Conservation (phyloP, 2,888 invertebrate species). For the Palloptera scutellata region DNA sequence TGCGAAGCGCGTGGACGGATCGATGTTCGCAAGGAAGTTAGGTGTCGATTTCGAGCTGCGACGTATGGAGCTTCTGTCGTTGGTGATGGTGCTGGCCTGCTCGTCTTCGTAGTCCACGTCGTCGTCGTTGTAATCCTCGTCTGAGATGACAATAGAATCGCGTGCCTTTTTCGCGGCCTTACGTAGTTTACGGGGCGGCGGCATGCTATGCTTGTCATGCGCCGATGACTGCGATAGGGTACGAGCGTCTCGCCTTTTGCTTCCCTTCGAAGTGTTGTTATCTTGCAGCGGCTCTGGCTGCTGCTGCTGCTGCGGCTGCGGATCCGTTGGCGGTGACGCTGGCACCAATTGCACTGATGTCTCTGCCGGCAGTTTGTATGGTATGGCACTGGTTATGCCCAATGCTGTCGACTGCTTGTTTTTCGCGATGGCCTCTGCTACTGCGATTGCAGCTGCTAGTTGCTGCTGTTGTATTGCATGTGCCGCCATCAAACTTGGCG, state of each 20-base stretch:
- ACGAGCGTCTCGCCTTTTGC: neutral
- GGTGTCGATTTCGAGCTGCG: slow-evolving; percentile 24
- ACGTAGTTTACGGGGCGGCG: slow-evolving; percentile 35
- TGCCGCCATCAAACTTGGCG: slow-evolving; percentile 48
- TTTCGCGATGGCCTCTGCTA: slow-evolving; percentile 16
- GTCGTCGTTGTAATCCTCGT: slow-evolving; percentile 39
- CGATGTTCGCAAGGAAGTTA: slow-evolving; percentile 35
- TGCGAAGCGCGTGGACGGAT: slow-evolving; percentile 35
- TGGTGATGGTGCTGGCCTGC: slow-evolving; percentile 4
- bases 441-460: slow-evolving; percentile 28
- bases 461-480: slow-evolving; percentile 51
- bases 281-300: neutral
- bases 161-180: slow-evolving; percentile 27
- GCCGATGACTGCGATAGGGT: neutral
- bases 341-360: slow-evolving; percentile 62
- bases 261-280: neutral
- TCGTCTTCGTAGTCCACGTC: slow-evolving; percentile 9
- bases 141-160: slow-evolving; percentile 46
- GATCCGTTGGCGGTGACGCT: slow-evolving; percentile 38
- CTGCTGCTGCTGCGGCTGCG: neutral
- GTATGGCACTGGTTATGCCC: slow-evolving; percentile 48
- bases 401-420: slow-evolving; percentile 22
- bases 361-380: slow-evolving; percentile 61
- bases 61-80: slow-evolving; percentile 9
- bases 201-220: too few relatives aligned